Conservation (phyloP, 2,797 vertebrate species). For the Apodemus agrarius region DNA sequence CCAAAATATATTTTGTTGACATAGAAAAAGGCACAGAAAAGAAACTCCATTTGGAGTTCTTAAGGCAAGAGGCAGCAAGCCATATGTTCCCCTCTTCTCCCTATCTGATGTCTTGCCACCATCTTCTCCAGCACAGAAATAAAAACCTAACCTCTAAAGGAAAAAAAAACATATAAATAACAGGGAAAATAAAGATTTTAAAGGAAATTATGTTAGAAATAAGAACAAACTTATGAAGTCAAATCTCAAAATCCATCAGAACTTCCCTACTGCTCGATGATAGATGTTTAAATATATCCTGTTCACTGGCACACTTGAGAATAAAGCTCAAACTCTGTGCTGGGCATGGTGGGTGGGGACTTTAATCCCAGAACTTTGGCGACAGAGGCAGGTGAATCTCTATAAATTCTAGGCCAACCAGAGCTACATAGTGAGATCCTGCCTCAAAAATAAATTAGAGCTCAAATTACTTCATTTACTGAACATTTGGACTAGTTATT, state of each 20-base stretch:
- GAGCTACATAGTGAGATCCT: background rate
- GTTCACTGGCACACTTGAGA: background rate
- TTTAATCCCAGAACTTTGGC: background rate
- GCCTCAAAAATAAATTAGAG: background rate
- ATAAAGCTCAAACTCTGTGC: background rate
- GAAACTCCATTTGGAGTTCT: background rate
- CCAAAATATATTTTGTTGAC: background rate
- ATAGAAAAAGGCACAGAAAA: background rate
- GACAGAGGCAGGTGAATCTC: background rate
- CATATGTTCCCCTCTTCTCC: background rate
- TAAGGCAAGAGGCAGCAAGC: background rate
- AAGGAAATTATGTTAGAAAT: background rate
- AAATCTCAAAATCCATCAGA: background rate
- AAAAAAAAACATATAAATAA: background rate
- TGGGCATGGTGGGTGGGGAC: background rate
- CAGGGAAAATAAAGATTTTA: background rate
- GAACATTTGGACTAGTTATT: background rate
- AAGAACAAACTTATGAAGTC: background rate
- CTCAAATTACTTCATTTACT: background rate
- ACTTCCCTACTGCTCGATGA: no score
- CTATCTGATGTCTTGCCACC: rapidly evolving
- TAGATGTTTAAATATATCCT: background rate
- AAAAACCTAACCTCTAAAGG: background rate
- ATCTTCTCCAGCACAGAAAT: background rate
- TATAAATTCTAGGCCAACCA: background rate